A percentile compares a stretch with the other conserved stretches of the same genome.
Conservation (phyloP, 64 coral and sea anemone species). For the Stylophora pistillata region DNA sequence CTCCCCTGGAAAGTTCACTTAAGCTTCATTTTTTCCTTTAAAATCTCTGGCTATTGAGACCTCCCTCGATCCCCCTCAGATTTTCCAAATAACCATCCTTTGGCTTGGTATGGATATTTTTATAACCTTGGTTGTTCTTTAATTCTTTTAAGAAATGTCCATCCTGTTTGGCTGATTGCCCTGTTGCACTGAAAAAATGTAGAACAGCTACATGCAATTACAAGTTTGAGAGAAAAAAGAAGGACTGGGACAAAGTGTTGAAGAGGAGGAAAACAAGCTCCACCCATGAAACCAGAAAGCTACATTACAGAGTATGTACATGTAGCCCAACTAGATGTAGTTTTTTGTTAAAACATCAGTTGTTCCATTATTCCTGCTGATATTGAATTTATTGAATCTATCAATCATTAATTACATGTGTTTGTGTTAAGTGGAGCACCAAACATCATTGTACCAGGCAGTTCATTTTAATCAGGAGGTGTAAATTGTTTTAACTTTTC, state of each 20-base stretch:
- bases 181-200: neutral
- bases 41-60: no score
- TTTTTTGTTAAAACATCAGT: neutral
- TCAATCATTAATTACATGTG: neutral
- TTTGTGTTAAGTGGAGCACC: no score
- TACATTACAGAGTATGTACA: conserved; percentile 3
- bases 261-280: neutral
- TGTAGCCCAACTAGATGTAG: neutral
- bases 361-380: no score
- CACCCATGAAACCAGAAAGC: conserved; percentile 2
- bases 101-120: no score
- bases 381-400: no score
- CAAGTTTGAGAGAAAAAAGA: neutral
- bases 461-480: neutral
- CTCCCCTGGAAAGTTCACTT: no score
- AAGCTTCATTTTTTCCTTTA: no score
- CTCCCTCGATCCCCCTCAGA: no score
- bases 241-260: neutral
- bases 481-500: neutral
- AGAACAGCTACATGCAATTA: neutral
- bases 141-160: neutral
- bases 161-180: neutral
- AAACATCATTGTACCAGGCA: no score
- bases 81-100: no score
- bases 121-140: neutral